Base-by-base conservation (phyloP, 1,140 invertebrate species). In the Halictus rubicundus region DNA sequence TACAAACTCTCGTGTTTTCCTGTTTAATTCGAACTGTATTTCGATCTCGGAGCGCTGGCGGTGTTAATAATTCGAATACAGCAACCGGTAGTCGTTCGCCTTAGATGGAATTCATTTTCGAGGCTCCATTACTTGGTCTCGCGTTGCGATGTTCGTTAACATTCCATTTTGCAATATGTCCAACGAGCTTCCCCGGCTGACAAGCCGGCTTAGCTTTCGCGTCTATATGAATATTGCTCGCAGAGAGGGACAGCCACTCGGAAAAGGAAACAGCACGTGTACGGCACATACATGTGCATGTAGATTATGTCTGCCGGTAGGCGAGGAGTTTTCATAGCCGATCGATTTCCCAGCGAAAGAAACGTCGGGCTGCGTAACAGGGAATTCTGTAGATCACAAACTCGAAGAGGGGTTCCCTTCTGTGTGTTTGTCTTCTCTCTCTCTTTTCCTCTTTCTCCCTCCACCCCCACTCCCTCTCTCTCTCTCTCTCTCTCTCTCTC, bases 281-380 rank as follows among this genome's bases (percentile, higher is more conserved):
- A 16, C 2, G 10, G 12, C 10, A 46, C 42, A 46, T 12, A 14
- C 2, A 9, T 14, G 3, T 46, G 37, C 16, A 42, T 5, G 52
- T 10, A 49, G 32, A 52, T 69, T 54, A 23, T 32, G 68, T 8
- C 9, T 39, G 3, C 54, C 39, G 9, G 19, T 16, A 1, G 9
- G 49, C 23, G 77, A 75, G 46, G 61, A 81, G 84, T 75, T 86
- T 85, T 82, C 79, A 78, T 78, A 82, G 59, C 61, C 83, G 83
- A 86, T 86, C 83, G 83, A 86, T 85, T 85, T 76, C 60, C 23
- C 61, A n/a, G 73, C 64, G n/a, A 71, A 77, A 75, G 70, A 69
- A 61, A 68, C 52, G 54, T 32, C 61, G 23, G 57, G 65, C 60
- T 64, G 54, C 80, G 61, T 32, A 76, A 65, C 63, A 54, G 27